A percentile compares a stretch with the other conserved stretches of the same genome.
phyloP scores from a whole-genome alignment of 2,113 vertebrate species.

The Octodon degus region DNA sequence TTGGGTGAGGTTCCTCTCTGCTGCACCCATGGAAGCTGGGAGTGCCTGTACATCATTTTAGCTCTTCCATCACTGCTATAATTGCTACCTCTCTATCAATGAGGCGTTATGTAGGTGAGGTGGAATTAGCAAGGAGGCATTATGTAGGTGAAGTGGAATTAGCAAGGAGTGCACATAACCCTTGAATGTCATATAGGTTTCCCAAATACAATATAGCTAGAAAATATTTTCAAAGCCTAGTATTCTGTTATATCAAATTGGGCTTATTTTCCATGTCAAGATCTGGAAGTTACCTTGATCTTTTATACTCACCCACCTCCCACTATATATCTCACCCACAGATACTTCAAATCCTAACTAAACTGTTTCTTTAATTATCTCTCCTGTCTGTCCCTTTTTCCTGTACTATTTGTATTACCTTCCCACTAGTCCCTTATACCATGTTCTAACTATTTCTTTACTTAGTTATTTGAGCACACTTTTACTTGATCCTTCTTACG shows the following conservation, averaged over 20 bases:
- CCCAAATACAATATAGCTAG: not conserved
- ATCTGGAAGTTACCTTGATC: not conserved
- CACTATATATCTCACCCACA: not conserved
- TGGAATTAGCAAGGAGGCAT: not conserved
- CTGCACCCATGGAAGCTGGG: not conserved
- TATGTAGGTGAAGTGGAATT: not conserved
- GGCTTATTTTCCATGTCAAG: not conserved
- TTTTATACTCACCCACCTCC: not conserved
- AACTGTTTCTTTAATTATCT: not conserved
- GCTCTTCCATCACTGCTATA: not conserved
- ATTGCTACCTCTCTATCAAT: not conserved
- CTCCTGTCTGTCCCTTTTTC: not conserved
- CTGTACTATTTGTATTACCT: not conserved
- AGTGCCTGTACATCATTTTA: not conserved
- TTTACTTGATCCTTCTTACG: not conserved
- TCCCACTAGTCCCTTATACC: not conserved
- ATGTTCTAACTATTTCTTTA: not conserved
- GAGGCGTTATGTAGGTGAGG: not conserved
- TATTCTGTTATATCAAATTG: not conserved
- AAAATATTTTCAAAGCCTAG: not conserved
- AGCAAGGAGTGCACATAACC: not conserved
- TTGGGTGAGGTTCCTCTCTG: not conserved
- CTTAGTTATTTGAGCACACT: not conserved
- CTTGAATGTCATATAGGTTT: not conserved
- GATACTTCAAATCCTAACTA: not conserved